phyloP scores from a whole-genome alignment of 2,113 vertebrate species.

The Mungos mungo region DNA sequence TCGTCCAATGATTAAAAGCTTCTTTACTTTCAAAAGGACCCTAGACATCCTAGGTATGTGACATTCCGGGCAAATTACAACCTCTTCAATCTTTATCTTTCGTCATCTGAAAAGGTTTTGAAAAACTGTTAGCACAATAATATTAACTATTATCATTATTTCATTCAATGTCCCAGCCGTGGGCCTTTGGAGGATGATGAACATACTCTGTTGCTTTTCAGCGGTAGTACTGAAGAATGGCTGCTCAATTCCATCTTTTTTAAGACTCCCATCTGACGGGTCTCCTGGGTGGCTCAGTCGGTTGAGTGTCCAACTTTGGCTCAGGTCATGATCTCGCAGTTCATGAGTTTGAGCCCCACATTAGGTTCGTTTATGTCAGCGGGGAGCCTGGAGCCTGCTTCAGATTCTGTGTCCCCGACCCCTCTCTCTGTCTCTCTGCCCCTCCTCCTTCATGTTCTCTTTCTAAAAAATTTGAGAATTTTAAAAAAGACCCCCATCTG shows the following conservation, averaged over 20 bases:
- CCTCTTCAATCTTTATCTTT: neutral
- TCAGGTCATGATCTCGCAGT: no score
- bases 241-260: neutral
- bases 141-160: neutral
- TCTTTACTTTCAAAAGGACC: neutral
- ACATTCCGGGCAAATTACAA: neutral
- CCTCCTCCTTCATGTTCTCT: no score
- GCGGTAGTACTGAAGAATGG: no score
- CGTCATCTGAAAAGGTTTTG: neutral
- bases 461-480: no score
- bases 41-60: neutral
- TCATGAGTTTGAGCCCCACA: no score
- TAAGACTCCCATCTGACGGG: neutral
- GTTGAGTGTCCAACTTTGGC: no score
- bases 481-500: neutral
- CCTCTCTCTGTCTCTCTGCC: no score
- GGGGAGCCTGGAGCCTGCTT: no score
- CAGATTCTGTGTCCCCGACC: no score
- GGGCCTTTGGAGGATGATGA: neutral
- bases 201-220: neutral
- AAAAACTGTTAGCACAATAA: neutral
- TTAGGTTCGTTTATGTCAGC: no score
- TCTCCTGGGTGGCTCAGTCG: no score
- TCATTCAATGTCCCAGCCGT: neutral
- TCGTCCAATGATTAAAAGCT: neutral